A percentile compares a stretch with the other conserved stretches of the same genome.
Conservation (phyloP, 2,888 invertebrate species). For the Xylophagus ater region DNA sequence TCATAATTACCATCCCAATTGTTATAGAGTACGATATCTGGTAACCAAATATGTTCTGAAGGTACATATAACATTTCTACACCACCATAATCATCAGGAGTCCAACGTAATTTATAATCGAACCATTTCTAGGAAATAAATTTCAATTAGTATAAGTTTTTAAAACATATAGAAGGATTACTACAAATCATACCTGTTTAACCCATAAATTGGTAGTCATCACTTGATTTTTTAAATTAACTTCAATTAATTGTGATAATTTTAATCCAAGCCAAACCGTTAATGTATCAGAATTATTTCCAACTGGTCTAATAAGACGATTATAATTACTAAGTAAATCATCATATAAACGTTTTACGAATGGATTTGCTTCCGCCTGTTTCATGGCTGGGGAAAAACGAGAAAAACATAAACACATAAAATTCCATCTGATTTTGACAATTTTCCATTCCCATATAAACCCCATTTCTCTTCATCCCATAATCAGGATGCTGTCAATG, state of each 20-base stretch:
- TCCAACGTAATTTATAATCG: slow-evolving; percentile 82
- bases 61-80: slow-evolving; percentile 87
- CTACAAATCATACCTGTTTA: slow-evolving; percentile 58
- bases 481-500: too few species aligned
- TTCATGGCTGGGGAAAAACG: too few species aligned
- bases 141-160: too few species aligned
- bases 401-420: too few species aligned
- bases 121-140: slow-evolving; percentile 72
- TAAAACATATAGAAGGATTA: too few species aligned
- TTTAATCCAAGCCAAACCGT: slow-evolving; percentile 86
- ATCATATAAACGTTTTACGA: slow-evolving; percentile 90
- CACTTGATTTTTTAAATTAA: slow-evolving; percentile 84
- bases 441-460: too few species aligned
- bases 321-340: slow-evolving; percentile 94
- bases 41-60: slow-evolving; percentile 93
- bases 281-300: slow-evolving; percentile 83
- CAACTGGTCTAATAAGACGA: slow-evolving; percentile 84
- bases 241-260: slow-evolving; percentile 81
- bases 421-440: too few species aligned
- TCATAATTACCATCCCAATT: slow-evolving; percentile 90
- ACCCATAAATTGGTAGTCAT: slow-evolving; percentile 94
- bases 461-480: too few species aligned
- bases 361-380: slow-evolving; percentile 90
- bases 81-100: slow-evolving; percentile 82
- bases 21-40: slow-evolving; percentile 89